Percentiles rank a stretch among this genome's conserved stretches.
Evolutionary conservation across 2,797 vertebrate species (phyloP).

Genomic region (Zenarchopterus dispar): DNA sequence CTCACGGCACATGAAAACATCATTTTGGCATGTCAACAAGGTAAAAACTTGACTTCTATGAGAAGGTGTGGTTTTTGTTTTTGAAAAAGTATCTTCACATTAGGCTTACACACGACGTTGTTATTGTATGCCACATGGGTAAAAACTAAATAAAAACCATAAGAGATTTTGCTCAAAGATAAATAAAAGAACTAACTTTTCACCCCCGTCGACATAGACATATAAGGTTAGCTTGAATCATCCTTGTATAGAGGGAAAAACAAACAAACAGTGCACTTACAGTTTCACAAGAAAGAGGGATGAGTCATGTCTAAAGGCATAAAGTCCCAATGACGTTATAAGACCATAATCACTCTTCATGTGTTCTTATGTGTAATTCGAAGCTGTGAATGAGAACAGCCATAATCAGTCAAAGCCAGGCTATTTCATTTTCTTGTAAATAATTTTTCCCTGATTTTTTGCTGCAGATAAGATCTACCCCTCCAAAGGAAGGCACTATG

Average conservation of each 20-base stretch:
- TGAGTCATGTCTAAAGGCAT: constrained; percentile 32
- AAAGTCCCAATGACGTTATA: background rate
- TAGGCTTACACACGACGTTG: background rate
- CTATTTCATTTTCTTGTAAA: constrained; percentile 39
- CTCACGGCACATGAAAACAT: too few species aligned
- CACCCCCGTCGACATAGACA: background rate
- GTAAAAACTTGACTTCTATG: too few species aligned
- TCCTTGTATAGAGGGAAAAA: constrained; percentile 13
- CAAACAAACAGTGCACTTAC: background rate
- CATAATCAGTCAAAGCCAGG: constrained; percentile 74
- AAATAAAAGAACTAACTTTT: constrained; percentile 8
- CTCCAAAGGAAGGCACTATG: constrained; percentile 85
- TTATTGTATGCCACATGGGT: background rate
- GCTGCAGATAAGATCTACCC: constrained; percentile 72
- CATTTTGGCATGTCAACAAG: too few species aligned
- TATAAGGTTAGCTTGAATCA: background rate
- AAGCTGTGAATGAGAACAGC: constrained; percentile 45
- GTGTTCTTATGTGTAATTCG: constrained; percentile 35
- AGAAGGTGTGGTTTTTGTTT: too few species aligned
- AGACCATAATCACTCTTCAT: constrained; percentile 23
- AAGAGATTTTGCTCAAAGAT: background rate
- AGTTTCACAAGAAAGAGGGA: constrained; percentile 17
- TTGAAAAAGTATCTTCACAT: background rate
- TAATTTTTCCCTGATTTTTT: constrained; percentile 74
- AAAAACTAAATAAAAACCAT: too few species aligned